Conservation (phyloP, 2,113 vertebrate genomes). For the Rhipidura dahli region DNA sequence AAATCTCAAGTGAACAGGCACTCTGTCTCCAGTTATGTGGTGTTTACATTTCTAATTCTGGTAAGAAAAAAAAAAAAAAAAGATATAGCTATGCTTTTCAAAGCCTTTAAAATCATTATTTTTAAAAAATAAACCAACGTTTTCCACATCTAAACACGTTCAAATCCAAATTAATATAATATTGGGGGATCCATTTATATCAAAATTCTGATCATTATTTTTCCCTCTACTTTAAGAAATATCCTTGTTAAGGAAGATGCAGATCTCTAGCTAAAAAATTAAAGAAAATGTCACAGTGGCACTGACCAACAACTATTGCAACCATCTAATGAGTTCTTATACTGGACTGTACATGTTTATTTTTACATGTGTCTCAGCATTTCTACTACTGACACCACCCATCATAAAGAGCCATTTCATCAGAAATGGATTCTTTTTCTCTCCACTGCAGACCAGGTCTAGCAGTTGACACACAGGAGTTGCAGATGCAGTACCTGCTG, state of each 20-base stretch:
- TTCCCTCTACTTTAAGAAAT: neutral
- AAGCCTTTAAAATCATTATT: neutral
- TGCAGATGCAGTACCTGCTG: neutral
- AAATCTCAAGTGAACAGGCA: neutral
- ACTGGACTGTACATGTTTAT: neutral
- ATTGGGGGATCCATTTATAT: neutral
- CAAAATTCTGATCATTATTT: neutral
- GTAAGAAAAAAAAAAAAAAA: neutral
- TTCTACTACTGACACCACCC: neutral
- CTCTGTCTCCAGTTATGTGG: neutral
- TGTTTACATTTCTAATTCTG: neutral
- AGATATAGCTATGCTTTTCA: neutral
- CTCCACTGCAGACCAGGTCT: neutral
- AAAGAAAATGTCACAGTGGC: neutral
- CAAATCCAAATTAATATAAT: neutral
- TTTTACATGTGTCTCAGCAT: neutral
- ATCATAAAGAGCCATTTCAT: neutral
- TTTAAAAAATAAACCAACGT: neutral
- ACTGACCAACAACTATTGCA: neutral
- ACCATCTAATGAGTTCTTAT: neutral
- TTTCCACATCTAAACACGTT: neutral
- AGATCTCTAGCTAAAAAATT: neutral
- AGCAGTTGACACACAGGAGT: neutral
- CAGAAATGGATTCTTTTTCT: neutral
- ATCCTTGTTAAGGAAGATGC: neutral